Percentiles rank a stretch among this genome's conserved stretches.
These are phyloP conservation scores for Psammodynastes pulverulentus DNA, from an alignment of 2,113 vertebrate genomes.

Conservation along the genomic window DNA sequence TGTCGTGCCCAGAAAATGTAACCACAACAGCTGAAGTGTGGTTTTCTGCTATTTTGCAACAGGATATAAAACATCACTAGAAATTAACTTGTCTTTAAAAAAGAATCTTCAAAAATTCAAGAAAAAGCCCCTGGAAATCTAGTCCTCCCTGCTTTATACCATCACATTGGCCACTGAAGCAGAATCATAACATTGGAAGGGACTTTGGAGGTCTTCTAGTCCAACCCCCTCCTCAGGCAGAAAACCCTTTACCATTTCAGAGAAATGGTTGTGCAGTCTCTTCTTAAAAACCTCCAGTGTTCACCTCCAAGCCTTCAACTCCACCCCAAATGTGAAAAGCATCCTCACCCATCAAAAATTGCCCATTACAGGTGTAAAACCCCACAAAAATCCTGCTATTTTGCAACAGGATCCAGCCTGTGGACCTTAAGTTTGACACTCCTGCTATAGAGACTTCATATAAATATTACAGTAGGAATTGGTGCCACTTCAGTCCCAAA, in stretches of 20 bases:
- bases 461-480: neutral
- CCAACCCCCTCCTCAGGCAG: too few relatives aligned
- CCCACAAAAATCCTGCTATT: neutral
- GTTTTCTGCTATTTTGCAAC: neutral
- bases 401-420: too few relatives aligned
- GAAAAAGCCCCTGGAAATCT: neutral
- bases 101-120: neutral
- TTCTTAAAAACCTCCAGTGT: neutral
- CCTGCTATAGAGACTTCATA: neutral
- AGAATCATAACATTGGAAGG: neutral
- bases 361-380: neutral
- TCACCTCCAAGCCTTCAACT: neutral
- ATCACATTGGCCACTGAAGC: neutral
- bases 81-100: neutral
- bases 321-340: neutral
- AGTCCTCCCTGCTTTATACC: neutral
- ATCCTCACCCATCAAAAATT: neutral
- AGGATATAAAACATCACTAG: neutral
- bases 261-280: neutral
- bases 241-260: neutral
- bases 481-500: neutral
- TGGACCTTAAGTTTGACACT: too few relatives aligned
- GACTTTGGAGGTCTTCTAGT: neutral
- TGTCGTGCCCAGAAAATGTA: neutral
- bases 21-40: neutral